Evolutionary conservation across 2,113 vertebrate genomes (phyloP).

Genomic region (Parotia lawesii): DNA sequence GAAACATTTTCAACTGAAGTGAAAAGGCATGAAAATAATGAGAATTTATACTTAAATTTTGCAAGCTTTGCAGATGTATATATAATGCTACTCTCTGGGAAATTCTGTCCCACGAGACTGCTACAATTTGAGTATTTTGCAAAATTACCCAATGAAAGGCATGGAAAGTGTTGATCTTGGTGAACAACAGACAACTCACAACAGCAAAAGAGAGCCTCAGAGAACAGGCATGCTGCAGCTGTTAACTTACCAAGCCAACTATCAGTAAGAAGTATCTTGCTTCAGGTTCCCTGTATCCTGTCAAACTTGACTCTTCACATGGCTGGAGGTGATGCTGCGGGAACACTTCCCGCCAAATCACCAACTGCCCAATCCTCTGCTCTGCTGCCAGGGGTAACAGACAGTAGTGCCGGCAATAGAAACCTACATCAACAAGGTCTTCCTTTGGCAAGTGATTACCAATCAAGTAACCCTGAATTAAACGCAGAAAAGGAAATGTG

Average conservation of each 20-base stretch:
- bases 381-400: slow-evolving; percentile 85
- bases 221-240: rapidly evolving
- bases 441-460: slow-evolving; percentile 90
- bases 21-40: neutral
- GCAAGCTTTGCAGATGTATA: neutral
- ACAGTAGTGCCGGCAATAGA: slow-evolving; percentile 88
- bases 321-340: slow-evolving; percentile 71
- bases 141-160: neutral
- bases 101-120: neutral
- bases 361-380: slow-evolving; percentile 85
- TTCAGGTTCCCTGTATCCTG: slow-evolving; percentile 75
- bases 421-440: slow-evolving; percentile 84
- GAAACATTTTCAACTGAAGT: neutral
- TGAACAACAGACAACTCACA: neutral
- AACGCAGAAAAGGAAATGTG: slow-evolving; percentile 9
- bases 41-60: neutral
- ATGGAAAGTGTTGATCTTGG: neutral
- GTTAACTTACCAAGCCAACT: slow-evolving; percentile 85
- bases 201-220: neutral
- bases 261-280: slow-evolving; percentile 91
- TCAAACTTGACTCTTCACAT: neutral
- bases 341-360: slow-evolving; percentile 95
- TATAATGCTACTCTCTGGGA: neutral
- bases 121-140: neutral
- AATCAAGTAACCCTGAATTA: slow-evolving; percentile 86